phyloP scores from a whole-genome alignment of 1,140 invertebrate species.

The Trinorchestia longiramus region DNA sequence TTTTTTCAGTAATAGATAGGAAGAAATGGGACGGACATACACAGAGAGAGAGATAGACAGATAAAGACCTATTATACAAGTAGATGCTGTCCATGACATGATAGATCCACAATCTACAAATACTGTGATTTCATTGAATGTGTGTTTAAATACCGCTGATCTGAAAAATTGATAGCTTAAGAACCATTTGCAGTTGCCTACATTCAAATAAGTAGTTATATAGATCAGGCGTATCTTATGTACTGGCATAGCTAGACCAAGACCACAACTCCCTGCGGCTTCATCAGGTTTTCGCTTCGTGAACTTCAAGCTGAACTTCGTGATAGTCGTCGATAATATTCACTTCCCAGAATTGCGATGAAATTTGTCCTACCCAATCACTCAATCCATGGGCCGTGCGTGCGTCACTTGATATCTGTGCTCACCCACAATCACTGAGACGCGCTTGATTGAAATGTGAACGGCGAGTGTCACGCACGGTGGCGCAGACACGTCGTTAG shows the following conservation, averaged over 20 bases:
- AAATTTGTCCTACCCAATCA: neutral
- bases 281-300: neutral
- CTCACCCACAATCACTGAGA: neutral
- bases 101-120: no score
- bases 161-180: neutral
- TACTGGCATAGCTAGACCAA: neutral
- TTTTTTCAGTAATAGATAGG: no score
- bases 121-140: no score
- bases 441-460: constrained; percentile 34
- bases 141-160: neutral
- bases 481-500: neutral
- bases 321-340: neutral
- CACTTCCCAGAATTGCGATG: neutral
- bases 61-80: no score
- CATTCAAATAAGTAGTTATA: neutral
- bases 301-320: neutral
- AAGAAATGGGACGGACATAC: no score
- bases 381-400: neutral
- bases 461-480: neutral
- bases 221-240: neutral
- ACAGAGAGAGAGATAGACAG: no score
- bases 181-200: neutral
- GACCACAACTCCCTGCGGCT: neutral
- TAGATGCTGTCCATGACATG: no score
- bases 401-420: neutral